phyloP scores from a whole-genome alignment of 2,113 vertebrate species.

The Cyanoliseus patagonus region DNA sequence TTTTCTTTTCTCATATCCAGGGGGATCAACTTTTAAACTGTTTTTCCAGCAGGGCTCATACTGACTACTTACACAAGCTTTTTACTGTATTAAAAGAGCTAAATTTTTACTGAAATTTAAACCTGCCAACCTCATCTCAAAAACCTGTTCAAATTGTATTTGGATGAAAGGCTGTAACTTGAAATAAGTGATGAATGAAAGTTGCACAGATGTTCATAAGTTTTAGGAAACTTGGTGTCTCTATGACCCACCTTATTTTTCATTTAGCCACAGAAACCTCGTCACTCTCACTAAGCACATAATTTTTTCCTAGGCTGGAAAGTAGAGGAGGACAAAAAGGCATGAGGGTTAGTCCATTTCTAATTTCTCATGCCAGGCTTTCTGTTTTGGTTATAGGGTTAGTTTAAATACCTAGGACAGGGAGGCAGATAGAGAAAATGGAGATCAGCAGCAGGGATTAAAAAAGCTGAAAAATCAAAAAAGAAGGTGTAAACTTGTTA shows the following conservation, averaged over 20 bases:
- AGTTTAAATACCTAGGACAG: not conserved
- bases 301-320: not conserved
- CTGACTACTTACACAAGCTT: not conserved
- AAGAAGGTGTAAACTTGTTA: not conserved
- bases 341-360: not conserved
- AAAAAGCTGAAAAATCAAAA: not conserved
- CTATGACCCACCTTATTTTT: not conserved
- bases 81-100: not conserved
- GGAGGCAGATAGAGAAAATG: not conserved
- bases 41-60: not conserved
- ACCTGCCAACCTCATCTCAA: constrained; percentile 27
- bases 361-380: not conserved
- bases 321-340: not conserved
- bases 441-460: not conserved
- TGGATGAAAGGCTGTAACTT: not conserved
- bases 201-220: constrained; percentile 24
- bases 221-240: not conserved
- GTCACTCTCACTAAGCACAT: not conserved
- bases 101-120: constrained; percentile 35
- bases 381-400: not conserved
- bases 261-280: not conserved
- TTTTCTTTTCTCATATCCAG: not conserved
- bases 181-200: constrained; percentile 25
- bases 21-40: not conserved
- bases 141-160: not conserved